A percentile compares a stretch with the other conserved stretches of the same genome.
phyloP scores from a whole-genome alignment of 2,888 invertebrate genomes.

The Antheraea assamensis region DNA sequence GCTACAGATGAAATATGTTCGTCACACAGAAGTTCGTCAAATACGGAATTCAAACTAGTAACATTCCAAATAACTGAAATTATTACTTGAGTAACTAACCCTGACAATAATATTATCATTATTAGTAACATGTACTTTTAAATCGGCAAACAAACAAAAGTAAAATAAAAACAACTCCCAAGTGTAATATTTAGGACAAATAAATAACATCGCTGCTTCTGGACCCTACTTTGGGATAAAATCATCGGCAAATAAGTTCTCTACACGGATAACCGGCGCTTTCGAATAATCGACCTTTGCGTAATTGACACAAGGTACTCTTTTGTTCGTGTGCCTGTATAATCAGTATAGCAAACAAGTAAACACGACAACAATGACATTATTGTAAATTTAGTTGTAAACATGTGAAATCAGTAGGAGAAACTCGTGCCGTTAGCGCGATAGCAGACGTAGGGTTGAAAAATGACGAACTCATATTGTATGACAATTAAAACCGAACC shows the following conservation, averaged over 20 bases:
- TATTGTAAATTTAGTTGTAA: constrained; percentile 16
- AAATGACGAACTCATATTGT: too few relatives aligned
- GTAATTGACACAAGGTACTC: background rate
- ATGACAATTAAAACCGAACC: too few relatives aligned
- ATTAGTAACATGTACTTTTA: background rate
- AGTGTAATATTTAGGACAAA: constrained; percentile 6
- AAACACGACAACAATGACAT: constrained; percentile 18
- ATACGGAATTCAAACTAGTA: too few relatives aligned
- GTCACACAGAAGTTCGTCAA: background rate
- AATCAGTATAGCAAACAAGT: constrained; percentile 19
- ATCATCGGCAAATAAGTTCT: background rate
- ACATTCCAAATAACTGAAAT: too few relatives aligned
- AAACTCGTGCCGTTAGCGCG: background rate
- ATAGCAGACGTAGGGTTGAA: too few relatives aligned
- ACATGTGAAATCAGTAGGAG: background rate
- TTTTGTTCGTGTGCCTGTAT: background rate
- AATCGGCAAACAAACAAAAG: background rate
- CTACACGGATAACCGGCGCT: background rate
- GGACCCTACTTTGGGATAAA: constrained; percentile 6
- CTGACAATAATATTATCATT: background rate
- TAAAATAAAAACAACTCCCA: background rate
- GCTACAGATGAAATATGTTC: background rate
- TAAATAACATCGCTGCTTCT: constrained; percentile 3
- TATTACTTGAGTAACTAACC: background rate
- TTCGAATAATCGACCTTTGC: background rate